Conservation (phyloP, 2,113 vertebrate genomes). For the Muscicapa adusta region DNA sequence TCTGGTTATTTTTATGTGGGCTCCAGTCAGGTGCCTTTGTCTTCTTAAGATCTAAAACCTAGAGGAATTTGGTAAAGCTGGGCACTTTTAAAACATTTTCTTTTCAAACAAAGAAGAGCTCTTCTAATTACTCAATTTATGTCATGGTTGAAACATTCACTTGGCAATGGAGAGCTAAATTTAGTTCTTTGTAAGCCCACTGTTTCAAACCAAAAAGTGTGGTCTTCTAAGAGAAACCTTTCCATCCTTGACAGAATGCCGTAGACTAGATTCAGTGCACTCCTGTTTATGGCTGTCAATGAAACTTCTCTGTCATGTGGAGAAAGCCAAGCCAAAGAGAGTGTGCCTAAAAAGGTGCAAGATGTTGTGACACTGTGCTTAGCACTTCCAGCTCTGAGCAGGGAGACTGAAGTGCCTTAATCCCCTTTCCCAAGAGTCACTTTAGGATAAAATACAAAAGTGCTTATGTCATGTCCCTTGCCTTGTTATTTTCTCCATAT, state of each 20-base stretch:
- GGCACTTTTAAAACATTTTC: neutral
- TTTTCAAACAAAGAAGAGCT: neutral
- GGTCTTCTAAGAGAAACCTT: neutral
- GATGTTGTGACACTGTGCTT: neutral
- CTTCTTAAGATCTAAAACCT: neutral
- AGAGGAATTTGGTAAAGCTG: neutral
- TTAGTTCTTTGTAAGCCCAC: neutral
- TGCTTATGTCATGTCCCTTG: neutral
- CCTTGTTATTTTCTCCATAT: neutral
- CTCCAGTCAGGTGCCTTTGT: neutral
- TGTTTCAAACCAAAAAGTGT: neutral
- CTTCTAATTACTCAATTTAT: neutral
- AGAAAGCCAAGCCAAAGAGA: neutral
- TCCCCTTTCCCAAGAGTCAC: neutral
- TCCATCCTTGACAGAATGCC: neutral
- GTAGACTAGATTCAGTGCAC: neutral
- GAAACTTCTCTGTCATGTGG: neutral
- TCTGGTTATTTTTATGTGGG: neutral
- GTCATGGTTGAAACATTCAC: neutral
- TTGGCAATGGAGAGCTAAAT: neutral
- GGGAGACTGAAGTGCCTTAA: neutral
- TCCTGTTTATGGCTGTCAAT: accelerated
- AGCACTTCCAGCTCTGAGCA: neutral
- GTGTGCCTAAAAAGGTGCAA: neutral
- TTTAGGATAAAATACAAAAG: neutral